phyloP scores from a whole-genome alignment of 1,140 invertebrate genomes.

The Chironomus striatipennis region DNA sequence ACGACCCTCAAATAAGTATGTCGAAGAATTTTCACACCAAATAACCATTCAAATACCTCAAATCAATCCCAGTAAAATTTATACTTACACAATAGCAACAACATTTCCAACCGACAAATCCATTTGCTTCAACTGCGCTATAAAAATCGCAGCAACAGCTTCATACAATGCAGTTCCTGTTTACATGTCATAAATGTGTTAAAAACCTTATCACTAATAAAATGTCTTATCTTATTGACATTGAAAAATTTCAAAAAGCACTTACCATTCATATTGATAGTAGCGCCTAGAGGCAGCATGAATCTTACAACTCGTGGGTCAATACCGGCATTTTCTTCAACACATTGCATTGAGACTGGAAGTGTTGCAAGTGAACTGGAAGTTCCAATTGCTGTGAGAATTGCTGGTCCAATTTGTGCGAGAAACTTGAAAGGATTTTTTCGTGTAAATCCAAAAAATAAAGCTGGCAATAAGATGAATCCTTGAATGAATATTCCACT shows the following conservation, averaged over 20 bases:
- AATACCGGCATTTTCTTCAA: slow-evolving; percentile 69
- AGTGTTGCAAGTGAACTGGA: slow-evolving; percentile 60
- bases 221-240: too few relatives aligned
- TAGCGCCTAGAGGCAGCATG: slow-evolving; percentile 77
- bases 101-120: slow-evolving; percentile 57
- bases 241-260: neutral
- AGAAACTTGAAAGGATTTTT: slow-evolving; percentile 60
- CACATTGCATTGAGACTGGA: slow-evolving; percentile 65
- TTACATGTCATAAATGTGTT: neutral
- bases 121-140: slow-evolving; percentile 63
- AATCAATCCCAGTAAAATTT: too few relatives aligned
- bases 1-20: too few relatives aligned
- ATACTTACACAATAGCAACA: slow-evolving; percentile 48
- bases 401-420: slow-evolving; percentile 61
- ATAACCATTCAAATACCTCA: too few relatives aligned
- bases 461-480: slow-evolving; percentile 58
- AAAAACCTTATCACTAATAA: neutral
- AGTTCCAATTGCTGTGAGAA: slow-evolving; percentile 70
- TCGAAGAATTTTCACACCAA: too few relatives aligned
- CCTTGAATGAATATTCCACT: slow-evolving; percentile 69
- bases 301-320: slow-evolving; percentile 71
- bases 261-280: slow-evolving; percentile 74
- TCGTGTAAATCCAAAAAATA: slow-evolving; percentile 57
- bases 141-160: slow-evolving; percentile 76
- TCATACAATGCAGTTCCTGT: slow-evolving; percentile 65